A percentile compares a stretch with the other conserved stretches of the same genome.
These are phyloP conservation scores for Drosophila auraria DNA, from an alignment of 1,140 invertebrate species.

Conservation along the genomic window DNA sequence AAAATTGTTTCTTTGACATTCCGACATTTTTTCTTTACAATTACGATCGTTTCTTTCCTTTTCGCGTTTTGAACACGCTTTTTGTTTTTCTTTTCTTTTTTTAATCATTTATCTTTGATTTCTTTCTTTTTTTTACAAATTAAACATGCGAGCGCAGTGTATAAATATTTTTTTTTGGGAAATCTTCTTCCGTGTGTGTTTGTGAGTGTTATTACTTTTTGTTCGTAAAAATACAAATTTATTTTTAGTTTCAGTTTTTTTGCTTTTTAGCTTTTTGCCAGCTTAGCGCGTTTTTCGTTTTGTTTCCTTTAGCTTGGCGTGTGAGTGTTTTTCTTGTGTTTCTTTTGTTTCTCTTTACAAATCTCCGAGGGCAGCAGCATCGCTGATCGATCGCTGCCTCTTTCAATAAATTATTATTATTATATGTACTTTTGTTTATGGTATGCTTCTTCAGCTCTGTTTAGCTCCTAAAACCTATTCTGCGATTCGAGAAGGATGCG, in stretches of 20 bases:
- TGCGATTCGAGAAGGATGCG: conserved; percentile 49
- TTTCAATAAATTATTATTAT: conserved; percentile 80
- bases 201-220: conserved; percentile 28
- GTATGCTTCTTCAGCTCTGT: conserved; percentile 43
- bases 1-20: conserved; percentile 39
- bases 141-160: conserved; percentile 47
- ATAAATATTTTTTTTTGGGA: conserved; percentile 29
- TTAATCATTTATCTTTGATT: conserved; percentile 23
- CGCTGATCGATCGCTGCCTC: conserved; percentile 34
- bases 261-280: conserved; percentile 1
- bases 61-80: conserved; percentile 15
- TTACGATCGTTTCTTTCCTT: conserved; percentile 23
- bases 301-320: conserved; percentile 26
- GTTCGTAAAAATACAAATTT: conserved; percentile 53
- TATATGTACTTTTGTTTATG: conserved; percentile 67
- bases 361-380: conserved; percentile 39
- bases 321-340: conserved; percentile 14
- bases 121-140: conserved; percentile 39
- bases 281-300: conserved; percentile 7
- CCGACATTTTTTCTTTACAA: conserved; percentile 51
- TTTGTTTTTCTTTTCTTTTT: conserved; percentile 6
- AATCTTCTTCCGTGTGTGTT: conserved; percentile 25
- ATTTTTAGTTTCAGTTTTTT: neutral
- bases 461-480: conserved; percentile 40
- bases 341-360: conserved; percentile 26